Conservation (phyloP, 2,888 invertebrate genomes). For the Ormia ochracea region DNA sequence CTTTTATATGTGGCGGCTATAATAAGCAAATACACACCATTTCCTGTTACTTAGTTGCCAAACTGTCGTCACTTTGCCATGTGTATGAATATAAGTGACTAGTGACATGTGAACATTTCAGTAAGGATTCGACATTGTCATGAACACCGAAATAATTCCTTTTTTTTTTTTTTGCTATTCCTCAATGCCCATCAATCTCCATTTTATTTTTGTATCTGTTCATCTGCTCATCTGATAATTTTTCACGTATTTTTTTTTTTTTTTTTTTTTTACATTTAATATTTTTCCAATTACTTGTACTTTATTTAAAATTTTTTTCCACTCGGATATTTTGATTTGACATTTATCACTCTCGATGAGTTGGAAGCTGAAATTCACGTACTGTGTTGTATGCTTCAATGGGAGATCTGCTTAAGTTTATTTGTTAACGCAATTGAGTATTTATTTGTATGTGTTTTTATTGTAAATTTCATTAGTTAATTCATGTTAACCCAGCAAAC, state of each 20-base stretch:
- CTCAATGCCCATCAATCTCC: conserved; percentile 2
- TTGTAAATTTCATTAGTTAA: conserved; percentile 6
- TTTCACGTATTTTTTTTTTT: conserved; percentile 4
- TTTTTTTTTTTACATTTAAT: background rate
- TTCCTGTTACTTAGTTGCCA: background rate
- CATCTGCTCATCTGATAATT: background rate
- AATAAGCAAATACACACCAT: background rate
- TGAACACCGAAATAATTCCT: background rate
- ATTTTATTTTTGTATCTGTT: background rate
- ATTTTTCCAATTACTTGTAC: background rate
- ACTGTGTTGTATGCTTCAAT: background rate
- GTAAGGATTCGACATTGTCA: background rate
- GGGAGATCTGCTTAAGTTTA: background rate
- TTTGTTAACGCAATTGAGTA: background rate
- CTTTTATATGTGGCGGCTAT: background rate
- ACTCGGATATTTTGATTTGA: conserved; percentile 19
- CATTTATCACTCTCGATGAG: conserved; percentile 27
- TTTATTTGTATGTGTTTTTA: background rate
- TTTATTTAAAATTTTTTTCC: background rate
- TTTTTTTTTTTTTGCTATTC: background rate
- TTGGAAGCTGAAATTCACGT: background rate
- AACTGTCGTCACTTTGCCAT: background rate
- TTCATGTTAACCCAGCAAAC: background rate
- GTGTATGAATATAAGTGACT: background rate
- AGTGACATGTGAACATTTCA: conserved; percentile 19